Percentiles rank a stretch among this genome's conserved stretches.
These are phyloP conservation scores for Steatocranus sp. DNA, from an alignment of 2,797 vertebrate genomes.

Conservation along the genomic window DNA sequence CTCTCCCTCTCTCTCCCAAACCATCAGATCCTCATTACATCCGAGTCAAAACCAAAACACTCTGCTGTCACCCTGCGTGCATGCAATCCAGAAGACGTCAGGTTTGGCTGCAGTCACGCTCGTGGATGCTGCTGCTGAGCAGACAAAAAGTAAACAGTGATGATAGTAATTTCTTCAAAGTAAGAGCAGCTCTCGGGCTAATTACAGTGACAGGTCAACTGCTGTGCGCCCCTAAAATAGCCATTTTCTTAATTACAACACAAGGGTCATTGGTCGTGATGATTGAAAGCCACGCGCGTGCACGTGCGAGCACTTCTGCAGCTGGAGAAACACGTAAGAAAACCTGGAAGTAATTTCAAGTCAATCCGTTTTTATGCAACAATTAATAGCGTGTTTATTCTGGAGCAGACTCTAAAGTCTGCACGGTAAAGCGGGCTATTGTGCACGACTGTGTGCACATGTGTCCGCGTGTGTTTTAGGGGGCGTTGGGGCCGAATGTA, in stretches of 20 bases:
- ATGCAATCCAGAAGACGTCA: background rate
- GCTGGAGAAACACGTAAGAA: background rate
- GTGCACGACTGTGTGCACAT: background rate
- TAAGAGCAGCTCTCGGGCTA: background rate
- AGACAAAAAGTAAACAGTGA: constrained; percentile 10
- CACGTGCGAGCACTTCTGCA: background rate
- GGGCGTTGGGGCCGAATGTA: background rate
- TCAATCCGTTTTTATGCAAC: background rate
- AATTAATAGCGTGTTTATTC: background rate
- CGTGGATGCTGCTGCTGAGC: constrained; percentile 22
- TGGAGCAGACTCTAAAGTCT: background rate
- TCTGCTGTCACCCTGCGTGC: constrained; percentile 13
- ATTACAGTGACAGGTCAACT: constrained; percentile 40
- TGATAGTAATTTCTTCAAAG: constrained; percentile 27
- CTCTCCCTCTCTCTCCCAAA: background rate
- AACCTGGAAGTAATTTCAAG: background rate
- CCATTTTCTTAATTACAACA: constrained; percentile 36
- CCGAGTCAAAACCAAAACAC: constrained; percentile 7
- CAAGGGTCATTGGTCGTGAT: background rate
- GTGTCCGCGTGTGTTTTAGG: background rate
- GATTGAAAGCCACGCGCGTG: background rate
- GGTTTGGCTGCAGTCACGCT: background rate
- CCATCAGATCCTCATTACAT: background rate
- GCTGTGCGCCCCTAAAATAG: background rate
- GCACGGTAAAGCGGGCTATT: background rate